phyloP scores from a whole-genome alignment of 1,140 invertebrate genomes.

The Octopus bimaculoides region DNA sequence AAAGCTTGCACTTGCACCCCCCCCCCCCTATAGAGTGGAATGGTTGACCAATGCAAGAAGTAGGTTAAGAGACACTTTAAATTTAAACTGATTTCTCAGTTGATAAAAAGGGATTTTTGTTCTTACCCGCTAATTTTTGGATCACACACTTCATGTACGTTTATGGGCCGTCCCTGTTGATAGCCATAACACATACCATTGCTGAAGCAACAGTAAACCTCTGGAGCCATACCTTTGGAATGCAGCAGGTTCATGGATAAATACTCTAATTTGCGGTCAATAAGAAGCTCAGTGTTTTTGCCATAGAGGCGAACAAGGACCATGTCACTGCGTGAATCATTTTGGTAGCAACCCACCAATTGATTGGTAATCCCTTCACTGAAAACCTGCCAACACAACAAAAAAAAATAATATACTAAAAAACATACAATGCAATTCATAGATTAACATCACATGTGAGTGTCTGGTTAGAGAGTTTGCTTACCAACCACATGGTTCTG shows the following conservation, averaged over 20 bases:
- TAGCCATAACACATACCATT: constrained; percentile 95
- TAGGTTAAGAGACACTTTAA: too few relatives aligned
- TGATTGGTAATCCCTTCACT: constrained; percentile 96
- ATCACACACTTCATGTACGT: constrained; percentile 68
- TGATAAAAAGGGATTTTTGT: too few relatives aligned
- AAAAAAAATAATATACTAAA: not conserved
- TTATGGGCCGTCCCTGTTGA: constrained; percentile 78
- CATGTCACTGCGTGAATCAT: constrained; percentile 66
- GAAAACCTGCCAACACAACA: constrained; percentile 68
- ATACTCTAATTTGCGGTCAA: constrained; percentile 82
- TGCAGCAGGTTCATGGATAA: constrained; percentile 63
- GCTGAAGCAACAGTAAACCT: constrained; percentile 85
- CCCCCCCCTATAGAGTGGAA: too few relatives aligned
- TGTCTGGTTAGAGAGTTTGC: too few relatives aligned
- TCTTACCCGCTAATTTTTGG: constrained; percentile 37
- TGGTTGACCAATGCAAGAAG: too few relatives aligned
- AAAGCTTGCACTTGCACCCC: too few relatives aligned
- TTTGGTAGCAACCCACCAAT: constrained; percentile 74
- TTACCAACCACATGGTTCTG: too few relatives aligned
- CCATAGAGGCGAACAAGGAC: constrained; percentile 90
- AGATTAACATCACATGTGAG: not conserved
- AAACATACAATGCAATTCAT: not conserved
- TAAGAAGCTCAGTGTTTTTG: constrained; percentile 87
- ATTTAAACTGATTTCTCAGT: too few relatives aligned
- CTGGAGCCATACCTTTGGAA: constrained; percentile 76